phyloP scores from a whole-genome alignment of 2,797 vertebrate species.

The Poeciliopsis gracilis region DNA sequence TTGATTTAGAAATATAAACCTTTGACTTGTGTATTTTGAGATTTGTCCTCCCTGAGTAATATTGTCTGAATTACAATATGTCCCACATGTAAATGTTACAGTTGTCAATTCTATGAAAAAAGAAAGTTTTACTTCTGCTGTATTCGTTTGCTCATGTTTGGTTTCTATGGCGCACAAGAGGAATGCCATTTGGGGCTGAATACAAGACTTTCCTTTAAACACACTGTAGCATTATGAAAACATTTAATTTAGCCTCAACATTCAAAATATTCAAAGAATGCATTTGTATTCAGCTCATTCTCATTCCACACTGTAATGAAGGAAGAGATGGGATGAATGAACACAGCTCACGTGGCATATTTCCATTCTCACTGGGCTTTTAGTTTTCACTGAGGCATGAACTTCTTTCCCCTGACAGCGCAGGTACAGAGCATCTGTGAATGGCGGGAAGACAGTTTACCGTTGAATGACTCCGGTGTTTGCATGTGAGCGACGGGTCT shows the following conservation, averaged over 20 bases:
- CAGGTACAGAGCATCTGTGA: conserved; percentile 48
- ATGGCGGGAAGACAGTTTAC: conserved; percentile 57
- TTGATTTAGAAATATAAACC: not conserved
- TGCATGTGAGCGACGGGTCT: conserved; percentile 74
- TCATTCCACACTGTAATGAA: conserved; percentile 27
- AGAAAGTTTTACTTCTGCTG: conserved; percentile 13
- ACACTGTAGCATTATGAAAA: conserved; percentile 6
- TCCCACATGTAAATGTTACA: not conserved
- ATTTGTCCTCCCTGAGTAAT: not conserved
- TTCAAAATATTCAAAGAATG: conserved; percentile 36
- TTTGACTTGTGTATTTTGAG: not conserved
- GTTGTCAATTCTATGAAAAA: not conserved
- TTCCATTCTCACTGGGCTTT: conserved; percentile 55
- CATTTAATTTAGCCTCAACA: conserved; percentile 32
- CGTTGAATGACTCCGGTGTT: conserved; percentile 56
- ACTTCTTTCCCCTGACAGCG: conserved; percentile 46
- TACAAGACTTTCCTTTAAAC: conserved; percentile 7
- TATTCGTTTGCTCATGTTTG: conserved; percentile 1
- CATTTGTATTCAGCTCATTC: conserved; percentile 47
- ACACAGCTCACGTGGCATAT: conserved; percentile 42
- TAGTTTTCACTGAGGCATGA: conserved; percentile 60
- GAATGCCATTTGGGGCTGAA: conserved; percentile 15
- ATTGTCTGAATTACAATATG: not conserved
- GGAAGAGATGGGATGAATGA: conserved; percentile 45
- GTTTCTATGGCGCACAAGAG: conserved; percentile 8